Base-by-base conservation (phyloP, 2,797 vertebrate species). In the Acipenser transmontanus region DNA sequence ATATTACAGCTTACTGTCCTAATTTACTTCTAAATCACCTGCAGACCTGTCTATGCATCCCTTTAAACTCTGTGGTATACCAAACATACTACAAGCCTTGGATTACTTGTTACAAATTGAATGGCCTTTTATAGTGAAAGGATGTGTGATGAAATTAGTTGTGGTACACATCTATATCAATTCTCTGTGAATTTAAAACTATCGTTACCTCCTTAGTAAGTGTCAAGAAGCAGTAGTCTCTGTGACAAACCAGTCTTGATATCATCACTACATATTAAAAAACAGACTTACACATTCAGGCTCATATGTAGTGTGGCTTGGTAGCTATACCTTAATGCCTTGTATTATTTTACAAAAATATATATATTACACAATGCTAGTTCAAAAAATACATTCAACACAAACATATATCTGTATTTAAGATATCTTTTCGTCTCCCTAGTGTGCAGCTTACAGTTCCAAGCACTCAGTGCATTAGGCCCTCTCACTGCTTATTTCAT, bases 401-500 rank as follows among this genome's bases (percentile, higher is more conserved):
- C 13, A 60, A 17, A 61, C 60, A 61, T 6, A 34, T 7, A 47
- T 9, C 47, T 14, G 17, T 12, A 61, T 61, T 61, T 34, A 61
- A 61, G 34, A 34, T 17, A 61, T 13, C 1, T 17, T 17, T 7
- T 61, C 60, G 75, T 65, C 71, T 80, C 82, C 81, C 86, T 78
- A 81, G 76, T 71, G 79, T 80, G 74, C 80, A 83, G 84, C 81
- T 80, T 47, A 81, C 77, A 81, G 80, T 74, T 81, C 72, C 82
- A 83, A 82, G 70, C 78, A 75, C 59, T 69, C 83, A 81, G 81
- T 78, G 83, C 79, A 87, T 88, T 69, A 84, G 79, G 71, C 87
- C 85, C 85, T 82, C 71, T 87, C 78, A 87, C 81, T 78, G 78
- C 70, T 90, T 93, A 96, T 88, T 81, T 89, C 89, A 92, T 92